phyloP scores from a whole-genome alignment of 2,888 invertebrate species.

The Clitarchus hookeri region DNA sequence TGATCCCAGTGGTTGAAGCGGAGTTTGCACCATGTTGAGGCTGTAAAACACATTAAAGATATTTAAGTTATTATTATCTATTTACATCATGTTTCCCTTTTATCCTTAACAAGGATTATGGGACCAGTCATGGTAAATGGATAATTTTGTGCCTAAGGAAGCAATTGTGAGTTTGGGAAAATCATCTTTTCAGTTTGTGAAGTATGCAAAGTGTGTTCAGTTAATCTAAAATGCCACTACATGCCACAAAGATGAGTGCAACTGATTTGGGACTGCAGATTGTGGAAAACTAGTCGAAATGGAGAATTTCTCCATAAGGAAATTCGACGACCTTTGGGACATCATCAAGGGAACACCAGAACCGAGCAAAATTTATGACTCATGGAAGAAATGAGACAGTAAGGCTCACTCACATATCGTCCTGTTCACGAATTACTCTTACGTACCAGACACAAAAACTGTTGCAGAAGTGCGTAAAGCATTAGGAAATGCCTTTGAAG shows the following conservation, averaged over 20 bases:
- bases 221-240: neutral
- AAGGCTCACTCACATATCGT: neutral
- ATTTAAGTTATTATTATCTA: too few relatives aligned
- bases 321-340: neutral
- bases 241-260: neutral
- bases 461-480: neutral
- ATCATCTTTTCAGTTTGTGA: neutral
- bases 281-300: neutral
- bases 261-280: neutral
- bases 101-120: neutral
- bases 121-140: neutral
- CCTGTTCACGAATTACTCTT: neutral
- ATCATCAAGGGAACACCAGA: neutral
- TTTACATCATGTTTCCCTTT: too few relatives aligned
- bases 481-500: neutral
- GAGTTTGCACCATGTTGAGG: too few relatives aligned
- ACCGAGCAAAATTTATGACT: neutral
- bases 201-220: neutral
- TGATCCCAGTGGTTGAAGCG: too few relatives aligned
- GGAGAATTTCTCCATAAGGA: neutral
- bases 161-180: neutral
- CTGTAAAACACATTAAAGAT: too few relatives aligned
- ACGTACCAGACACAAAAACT: neutral
- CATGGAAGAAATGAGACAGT: neutral
- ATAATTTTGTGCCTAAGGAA: neutral